A percentile compares a stretch with the other conserved stretches of the same genome.
Evolutionary conservation across 2,888 invertebrate genomes (phyloP).

Genomic region (Orthosia cruda): DNA sequence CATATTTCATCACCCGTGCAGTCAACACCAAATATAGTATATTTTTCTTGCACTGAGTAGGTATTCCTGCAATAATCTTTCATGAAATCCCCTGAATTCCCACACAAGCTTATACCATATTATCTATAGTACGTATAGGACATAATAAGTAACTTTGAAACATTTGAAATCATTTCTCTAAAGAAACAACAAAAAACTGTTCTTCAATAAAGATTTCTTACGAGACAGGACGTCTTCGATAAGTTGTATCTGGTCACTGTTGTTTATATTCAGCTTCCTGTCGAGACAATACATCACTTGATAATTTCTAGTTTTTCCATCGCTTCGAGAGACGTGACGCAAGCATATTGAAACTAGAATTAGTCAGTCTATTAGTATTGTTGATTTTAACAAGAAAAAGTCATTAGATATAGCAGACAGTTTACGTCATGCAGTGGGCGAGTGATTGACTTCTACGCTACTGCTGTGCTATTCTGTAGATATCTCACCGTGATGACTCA

Average conservation of each 20-base stretch:
- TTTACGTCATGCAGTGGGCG: background rate
- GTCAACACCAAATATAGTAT: too few species aligned
- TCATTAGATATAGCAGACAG: background rate
- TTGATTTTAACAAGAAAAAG: background rate
- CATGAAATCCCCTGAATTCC: too few species aligned
- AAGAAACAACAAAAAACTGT: background rate
- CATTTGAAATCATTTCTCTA: too few species aligned
- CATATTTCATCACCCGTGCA: too few species aligned
- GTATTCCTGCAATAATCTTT: too few species aligned
- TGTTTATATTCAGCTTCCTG: conserved; percentile 12
- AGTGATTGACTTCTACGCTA: conserved; percentile 1
- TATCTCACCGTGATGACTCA: too few species aligned
- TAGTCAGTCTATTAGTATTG: conserved; percentile 12
- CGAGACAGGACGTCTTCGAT: background rate
- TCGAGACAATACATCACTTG: conserved; percentile 22
- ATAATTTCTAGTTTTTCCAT: conserved; percentile 8
- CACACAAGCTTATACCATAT: too few species aligned
- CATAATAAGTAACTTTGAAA: too few species aligned
- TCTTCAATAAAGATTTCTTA: background rate
- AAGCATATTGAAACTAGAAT: conserved; percentile 13
- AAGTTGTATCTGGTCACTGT: conserved; percentile 11
- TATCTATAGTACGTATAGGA: too few species aligned
- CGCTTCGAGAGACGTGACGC: conserved; percentile 2
- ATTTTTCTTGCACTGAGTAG: too few species aligned
- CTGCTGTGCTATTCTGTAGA: too few species aligned